Evolutionary conservation across 2,797 vertebrate genomes (phyloP).

Genomic region (Heterohyrax brucei): DNA sequence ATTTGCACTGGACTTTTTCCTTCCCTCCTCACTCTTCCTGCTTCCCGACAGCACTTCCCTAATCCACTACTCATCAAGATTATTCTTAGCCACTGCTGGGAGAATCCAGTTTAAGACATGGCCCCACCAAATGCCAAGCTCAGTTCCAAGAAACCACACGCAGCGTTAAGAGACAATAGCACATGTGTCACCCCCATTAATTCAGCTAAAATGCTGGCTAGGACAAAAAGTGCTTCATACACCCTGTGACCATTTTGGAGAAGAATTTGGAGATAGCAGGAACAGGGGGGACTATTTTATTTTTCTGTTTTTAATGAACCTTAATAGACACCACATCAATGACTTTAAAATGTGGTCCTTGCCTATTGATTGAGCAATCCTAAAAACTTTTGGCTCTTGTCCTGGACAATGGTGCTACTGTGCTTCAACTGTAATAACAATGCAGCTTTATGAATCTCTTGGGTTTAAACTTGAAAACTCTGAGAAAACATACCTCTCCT

Average conservation of each 20-base stretch:
- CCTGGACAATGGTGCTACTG: not conserved
- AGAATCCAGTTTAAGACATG: not conserved
- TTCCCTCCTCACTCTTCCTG: not conserved
- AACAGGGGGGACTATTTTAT: not conserved
- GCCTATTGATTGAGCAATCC: not conserved
- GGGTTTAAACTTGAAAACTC: not conserved
- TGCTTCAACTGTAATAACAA: not conserved
- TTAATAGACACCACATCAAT: not conserved
- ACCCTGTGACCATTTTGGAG: not conserved
- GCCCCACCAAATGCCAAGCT: not conserved
- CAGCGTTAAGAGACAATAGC: conserved; percentile 27
- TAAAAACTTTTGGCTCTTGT: conserved; percentile 40
- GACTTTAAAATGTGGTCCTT: conserved; percentile 34
- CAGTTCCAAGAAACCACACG: conserved; percentile 23
- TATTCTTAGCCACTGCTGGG: not conserved
- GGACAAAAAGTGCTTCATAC: not conserved
- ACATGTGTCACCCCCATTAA: not conserved
- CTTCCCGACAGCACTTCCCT: conserved; percentile 27
- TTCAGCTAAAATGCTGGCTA: not conserved
- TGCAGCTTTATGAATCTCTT: not conserved
- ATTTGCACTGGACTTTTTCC: not conserved
- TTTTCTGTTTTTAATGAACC: conserved; percentile 59
- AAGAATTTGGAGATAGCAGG: not conserved
- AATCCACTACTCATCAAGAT: not conserved
- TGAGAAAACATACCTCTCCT: not conserved